These are phyloP conservation scores for Drosophila eugracilis DNA, from an alignment of 1,140 invertebrate species.

Conservation along the genomic window DNA sequence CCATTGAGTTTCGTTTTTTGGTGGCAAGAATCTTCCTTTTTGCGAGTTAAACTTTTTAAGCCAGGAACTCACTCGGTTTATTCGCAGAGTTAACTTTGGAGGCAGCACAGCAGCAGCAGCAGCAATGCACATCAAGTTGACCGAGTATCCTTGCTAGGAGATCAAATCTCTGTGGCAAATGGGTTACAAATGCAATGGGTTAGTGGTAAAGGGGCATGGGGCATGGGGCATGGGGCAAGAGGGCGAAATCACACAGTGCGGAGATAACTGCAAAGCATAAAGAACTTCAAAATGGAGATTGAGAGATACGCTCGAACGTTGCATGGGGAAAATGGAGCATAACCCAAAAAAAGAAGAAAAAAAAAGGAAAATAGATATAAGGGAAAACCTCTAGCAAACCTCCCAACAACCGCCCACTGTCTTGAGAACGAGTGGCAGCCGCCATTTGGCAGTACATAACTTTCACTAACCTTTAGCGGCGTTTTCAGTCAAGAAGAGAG, in stretches of 20 bases:
- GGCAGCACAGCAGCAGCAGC: no score
- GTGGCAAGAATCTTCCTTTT: not conserved
- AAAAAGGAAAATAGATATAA: not conserved
- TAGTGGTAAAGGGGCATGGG: no score
- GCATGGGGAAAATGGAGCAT: slow-evolving; percentile 37
- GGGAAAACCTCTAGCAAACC: not conserved
- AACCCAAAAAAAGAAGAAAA: not conserved
- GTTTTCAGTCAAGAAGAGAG: slow-evolving; percentile 43
- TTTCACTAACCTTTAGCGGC: slow-evolving; percentile 60
- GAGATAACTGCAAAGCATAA: slow-evolving; percentile 41
- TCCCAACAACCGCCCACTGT: not conserved
- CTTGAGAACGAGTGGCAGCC: slow-evolving; percentile 13
- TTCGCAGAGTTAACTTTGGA: slow-evolving; percentile 8
- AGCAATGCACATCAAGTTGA: slow-evolving; percentile 38
- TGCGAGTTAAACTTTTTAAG: slow-evolving; percentile 7
- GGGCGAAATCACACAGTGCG: not conserved
- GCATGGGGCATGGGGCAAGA: not conserved
- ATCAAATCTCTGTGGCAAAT: no score
- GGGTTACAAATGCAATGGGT: no score
- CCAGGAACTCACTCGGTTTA: slow-evolving; percentile 13
- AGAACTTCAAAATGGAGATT: slow-evolving; percentile 58
- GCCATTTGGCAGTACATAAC: slow-evolving; percentile 61
- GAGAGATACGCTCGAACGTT: slow-evolving; percentile 41
- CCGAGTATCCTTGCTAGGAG: slow-evolving; percentile 23
- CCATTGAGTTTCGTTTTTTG: not conserved